Base-by-base conservation (phyloP, 2,113 vertebrate species). In the Gallinago media region DNA sequence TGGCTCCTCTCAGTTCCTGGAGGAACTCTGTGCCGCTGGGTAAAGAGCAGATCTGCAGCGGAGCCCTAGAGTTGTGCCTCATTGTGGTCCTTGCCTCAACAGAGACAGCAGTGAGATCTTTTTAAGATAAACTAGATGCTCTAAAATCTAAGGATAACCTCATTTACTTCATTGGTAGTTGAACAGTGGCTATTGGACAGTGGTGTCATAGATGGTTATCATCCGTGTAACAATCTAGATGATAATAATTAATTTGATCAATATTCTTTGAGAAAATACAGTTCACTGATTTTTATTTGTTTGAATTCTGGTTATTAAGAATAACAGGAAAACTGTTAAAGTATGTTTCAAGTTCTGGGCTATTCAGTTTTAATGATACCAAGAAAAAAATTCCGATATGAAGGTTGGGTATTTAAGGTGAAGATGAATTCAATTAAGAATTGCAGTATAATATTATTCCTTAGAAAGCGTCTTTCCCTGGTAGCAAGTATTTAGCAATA, bases 11-110 rank as follows among this genome's bases (percentile, higher is more conserved):
- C 16, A 18, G 26, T 4, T 44, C 58, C 73, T 72, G 56, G 18
- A 56, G 67, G 40, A 73, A 2, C 5, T 65, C 77, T n/a, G n/a
- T 76, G 44, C 55, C 2, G 0, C 16, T 3, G 8, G 25, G 3
- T 31, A 31, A 2, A 36, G 50, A 34, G n/a, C 50, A 50, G n/a
- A 19, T 76, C 40, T 61, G 22, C 34, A 70, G 8, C 7, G 2
- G 31, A 77, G 40, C 36, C 44, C 26, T 27, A 80, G 44, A 44
- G 21, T 59, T 0, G 0, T 31, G 22, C 23, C 22, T 17, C 15
- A 0, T 5, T 25, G 23, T 46, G 12, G 36, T 40, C 65, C n/a
- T 70, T 40, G 19, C 31, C 70, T 85, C 31, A 38, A 13, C 20
- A 63, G 42, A 66, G 14, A 31, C 10, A 34, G 40, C 55, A 65